A percentile compares a stretch with the other conserved stretches of the same genome.
Conservation (phyloP, 2,888 invertebrate genomes). For the Eristalis intricaria region DNA sequence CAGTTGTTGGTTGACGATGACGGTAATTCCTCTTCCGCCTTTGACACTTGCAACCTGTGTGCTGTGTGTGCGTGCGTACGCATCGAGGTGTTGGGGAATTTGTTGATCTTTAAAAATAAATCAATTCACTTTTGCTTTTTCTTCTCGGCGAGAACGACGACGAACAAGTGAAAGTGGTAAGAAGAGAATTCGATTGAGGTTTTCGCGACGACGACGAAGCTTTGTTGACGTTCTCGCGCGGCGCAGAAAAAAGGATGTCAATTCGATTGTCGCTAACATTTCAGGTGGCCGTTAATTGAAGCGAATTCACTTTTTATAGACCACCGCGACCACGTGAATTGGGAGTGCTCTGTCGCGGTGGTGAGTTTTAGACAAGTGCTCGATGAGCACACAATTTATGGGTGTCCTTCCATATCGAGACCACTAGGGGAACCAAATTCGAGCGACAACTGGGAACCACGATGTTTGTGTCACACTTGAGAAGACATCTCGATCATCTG, state of each 20-base stretch:
- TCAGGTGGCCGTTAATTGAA: background rate
- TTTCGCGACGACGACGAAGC: constrained; percentile 36
- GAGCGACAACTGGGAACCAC: no score
- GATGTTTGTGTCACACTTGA: no score
- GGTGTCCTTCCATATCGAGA: no score
- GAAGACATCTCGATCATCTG: no score
- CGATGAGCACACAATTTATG: no score
- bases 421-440: no score
- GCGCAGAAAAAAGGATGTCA: constrained; percentile 51
- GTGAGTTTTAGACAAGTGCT: no score
- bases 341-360: background rate
- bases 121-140: background rate
- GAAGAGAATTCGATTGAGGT: constrained; percentile 30
- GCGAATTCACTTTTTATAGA: background rate
- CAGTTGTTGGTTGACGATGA: constrained; percentile 41
- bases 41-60: constrained; percentile 37
- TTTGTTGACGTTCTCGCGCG: constrained; percentile 56
- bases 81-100: background rate
- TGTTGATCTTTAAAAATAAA: background rate
- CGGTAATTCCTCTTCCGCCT: constrained; percentile 65
- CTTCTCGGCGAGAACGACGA: background rate
- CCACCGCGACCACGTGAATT: background rate
- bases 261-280: constrained; percentile 16
- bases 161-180: background rate
- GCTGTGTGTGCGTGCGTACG: background rate